Conservation (phyloP, 30 jellyfish, hydroid and myxozoan genomes). For the Morbakka virulenta region DNA sequence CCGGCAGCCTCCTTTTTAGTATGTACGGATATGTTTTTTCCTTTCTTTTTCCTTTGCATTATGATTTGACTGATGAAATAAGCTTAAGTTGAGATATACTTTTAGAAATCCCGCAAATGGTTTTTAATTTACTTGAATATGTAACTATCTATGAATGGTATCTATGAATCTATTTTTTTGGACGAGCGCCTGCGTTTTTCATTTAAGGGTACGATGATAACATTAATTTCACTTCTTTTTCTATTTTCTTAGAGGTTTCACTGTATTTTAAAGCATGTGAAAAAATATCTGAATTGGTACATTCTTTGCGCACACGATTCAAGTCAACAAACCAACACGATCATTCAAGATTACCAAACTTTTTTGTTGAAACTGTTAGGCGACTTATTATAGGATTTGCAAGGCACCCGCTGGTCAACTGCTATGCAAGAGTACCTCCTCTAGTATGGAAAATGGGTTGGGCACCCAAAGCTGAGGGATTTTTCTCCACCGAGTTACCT, state of each 20-base stretch:
- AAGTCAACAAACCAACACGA: too few relatives aligned
- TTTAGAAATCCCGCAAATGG: too few relatives aligned
- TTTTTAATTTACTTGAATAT: too few relatives aligned
- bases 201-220: too few relatives aligned
- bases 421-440: slow-evolving; percentile 93
- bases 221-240: too few relatives aligned
- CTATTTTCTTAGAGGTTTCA: too few relatives aligned
- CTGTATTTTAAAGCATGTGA: too few relatives aligned
- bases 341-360: slow-evolving; percentile 46
- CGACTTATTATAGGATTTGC: slow-evolving; percentile 80
- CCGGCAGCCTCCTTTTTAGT: too few relatives aligned
- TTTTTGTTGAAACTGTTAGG: slow-evolving; percentile 40
- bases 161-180: too few relatives aligned
- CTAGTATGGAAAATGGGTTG: slow-evolving; percentile 92
- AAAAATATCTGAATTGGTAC: slow-evolving; percentile 77
- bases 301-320: slow-evolving; percentile 57
- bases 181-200: too few relatives aligned
- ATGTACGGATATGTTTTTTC: not conserved
- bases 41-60: slow-evolving; percentile 1
- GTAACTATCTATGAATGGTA: too few relatives aligned
- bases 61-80: slow-evolving; percentile 15
- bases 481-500: slow-evolving; percentile 76
- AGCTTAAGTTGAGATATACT: slow-evolving; percentile 30
- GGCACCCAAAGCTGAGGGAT: slow-evolving; percentile 80
- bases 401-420: slow-evolving; percentile 74